Percentiles rank a stretch among this genome's conserved stretches.
phyloP scores from a whole-genome alignment of 2,888 invertebrate species.

The Drosophila emarginata region DNA sequence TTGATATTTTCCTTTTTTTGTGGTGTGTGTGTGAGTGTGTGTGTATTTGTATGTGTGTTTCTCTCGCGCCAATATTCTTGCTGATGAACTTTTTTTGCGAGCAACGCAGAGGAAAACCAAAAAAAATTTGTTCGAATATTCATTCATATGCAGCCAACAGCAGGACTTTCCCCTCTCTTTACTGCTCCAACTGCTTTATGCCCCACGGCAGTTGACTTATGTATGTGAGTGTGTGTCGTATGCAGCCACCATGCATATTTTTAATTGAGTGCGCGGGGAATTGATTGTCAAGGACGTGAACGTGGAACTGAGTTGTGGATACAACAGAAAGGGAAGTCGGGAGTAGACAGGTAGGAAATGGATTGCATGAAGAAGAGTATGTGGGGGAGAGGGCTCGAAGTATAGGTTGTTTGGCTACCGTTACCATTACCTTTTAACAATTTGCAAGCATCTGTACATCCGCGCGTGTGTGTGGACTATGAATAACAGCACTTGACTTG shows the following conservation, averaged over 20 bases:
- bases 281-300: conserved; percentile 75
- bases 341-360: conserved; percentile 6
- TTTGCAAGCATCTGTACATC: conserved; percentile 45
- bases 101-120: conserved; percentile 34
- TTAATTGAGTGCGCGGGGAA: conserved; percentile 77
- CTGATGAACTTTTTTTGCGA: conserved; percentile 74
- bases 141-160: conserved; percentile 72
- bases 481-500: conserved; percentile 75
- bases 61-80: conserved; percentile 66
- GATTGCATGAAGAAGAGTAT: conserved; percentile 4
- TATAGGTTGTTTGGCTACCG: conserved; percentile 57
- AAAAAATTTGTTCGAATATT: conserved; percentile 68
- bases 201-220: conserved; percentile 68
- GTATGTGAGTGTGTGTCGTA: conserved; percentile 45
- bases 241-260: conserved; percentile 72
- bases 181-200: conserved; percentile 29
- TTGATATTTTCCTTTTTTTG: conserved; percentile 15
- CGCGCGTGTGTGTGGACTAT: conserved; percentile 45
- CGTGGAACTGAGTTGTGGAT: conserved; percentile 59
- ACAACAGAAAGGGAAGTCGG: conserved; percentile 2
- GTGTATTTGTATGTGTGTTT: neutral
- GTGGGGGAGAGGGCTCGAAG: conserved; percentile 43
- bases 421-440: conserved; percentile 70
- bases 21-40: neutral
- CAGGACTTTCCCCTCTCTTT: conserved; percentile 31